These are phyloP conservation scores for Melopsittacus undulatus DNA, from an alignment of 2,797 vertebrate species.

Conservation along the genomic window DNA sequence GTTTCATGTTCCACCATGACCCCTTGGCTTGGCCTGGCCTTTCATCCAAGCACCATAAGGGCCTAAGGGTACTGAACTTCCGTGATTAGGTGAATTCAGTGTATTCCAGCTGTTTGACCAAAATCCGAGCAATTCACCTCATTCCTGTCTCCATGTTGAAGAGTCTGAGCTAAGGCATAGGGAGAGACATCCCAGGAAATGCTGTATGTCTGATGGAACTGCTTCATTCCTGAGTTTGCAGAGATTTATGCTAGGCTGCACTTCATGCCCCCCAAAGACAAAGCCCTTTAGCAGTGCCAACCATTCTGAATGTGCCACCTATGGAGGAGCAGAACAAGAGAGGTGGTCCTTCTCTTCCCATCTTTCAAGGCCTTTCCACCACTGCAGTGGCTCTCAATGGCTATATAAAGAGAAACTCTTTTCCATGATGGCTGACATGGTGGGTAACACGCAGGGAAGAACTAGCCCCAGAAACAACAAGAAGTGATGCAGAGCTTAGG, in stretches of 20 bases:
- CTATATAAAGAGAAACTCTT: not conserved
- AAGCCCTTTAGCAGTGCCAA: not conserved
- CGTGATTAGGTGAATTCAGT: not conserved
- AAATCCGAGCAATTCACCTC: slow-evolving; percentile 15
- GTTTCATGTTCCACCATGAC: slow-evolving; percentile 33
- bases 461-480: not conserved
- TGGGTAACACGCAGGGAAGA: not conserved
- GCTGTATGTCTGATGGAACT: not conserved
- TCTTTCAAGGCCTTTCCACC: not conserved
- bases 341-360: not conserved
- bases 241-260: not conserved
- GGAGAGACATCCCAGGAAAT: not conserved
- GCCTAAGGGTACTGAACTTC: slow-evolving; percentile 41
- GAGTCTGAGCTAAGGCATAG: not conserved
- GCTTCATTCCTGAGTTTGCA: not conserved
- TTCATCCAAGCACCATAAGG: slow-evolving; percentile 9
- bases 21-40: slow-evolving; percentile 33
- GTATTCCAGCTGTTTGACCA: not conserved
- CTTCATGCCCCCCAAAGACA: not conserved
- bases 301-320: not conserved
- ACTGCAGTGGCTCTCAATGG: not conserved
- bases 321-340: not conserved
- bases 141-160: not conserved
- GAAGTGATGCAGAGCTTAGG: not conserved
- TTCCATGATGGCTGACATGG: not conserved